A percentile compares a stretch with the other conserved stretches of the same genome.
These are phyloP conservation scores for Meta bourneti DNA, from an alignment of 2,888 invertebrate species.

Conservation along the genomic window DNA sequence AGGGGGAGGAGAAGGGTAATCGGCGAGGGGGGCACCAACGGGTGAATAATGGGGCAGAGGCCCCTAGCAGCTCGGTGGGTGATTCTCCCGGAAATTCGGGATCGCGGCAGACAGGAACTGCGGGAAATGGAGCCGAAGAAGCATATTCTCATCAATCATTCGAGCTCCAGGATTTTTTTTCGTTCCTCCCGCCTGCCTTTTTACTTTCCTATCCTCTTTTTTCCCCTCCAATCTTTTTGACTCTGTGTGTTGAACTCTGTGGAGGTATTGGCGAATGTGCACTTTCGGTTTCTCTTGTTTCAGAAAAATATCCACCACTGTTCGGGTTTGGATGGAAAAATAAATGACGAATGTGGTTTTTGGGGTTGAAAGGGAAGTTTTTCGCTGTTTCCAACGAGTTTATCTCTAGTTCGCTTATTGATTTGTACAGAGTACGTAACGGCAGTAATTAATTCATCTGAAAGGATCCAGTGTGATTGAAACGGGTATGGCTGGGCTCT, in stretches of 20 bases:
- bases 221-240: not conserved
- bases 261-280: not conserved
- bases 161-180: slow-evolving; percentile 38
- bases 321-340: no score
- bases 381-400: no score
- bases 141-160: slow-evolving; percentile 77
- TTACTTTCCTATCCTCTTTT: slow-evolving; percentile 7
- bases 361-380: no score
- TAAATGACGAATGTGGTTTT: no score
- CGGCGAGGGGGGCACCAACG: slow-evolving; percentile 2
- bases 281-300: not conserved
- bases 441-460: no score
- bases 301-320: not conserved
- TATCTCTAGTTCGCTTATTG: no score
- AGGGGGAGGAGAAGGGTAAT: not conserved
- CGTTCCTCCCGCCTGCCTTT: not conserved
- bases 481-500: no score
- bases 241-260: not conserved
- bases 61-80: slow-evolving; percentile 71
- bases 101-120: slow-evolving; percentile 77
- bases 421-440: no score
- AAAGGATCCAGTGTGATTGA: no score
- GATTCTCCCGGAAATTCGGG: slow-evolving; percentile 77
- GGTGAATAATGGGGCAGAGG: slow-evolving; percentile 71
- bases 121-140: slow-evolving; percentile 77